Percentiles rank a stretch among this genome's conserved stretches.
These are phyloP conservation scores for Microplitis mediator DNA, from an alignment of 1,140 invertebrate genomes.

Conservation along the genomic window DNA sequence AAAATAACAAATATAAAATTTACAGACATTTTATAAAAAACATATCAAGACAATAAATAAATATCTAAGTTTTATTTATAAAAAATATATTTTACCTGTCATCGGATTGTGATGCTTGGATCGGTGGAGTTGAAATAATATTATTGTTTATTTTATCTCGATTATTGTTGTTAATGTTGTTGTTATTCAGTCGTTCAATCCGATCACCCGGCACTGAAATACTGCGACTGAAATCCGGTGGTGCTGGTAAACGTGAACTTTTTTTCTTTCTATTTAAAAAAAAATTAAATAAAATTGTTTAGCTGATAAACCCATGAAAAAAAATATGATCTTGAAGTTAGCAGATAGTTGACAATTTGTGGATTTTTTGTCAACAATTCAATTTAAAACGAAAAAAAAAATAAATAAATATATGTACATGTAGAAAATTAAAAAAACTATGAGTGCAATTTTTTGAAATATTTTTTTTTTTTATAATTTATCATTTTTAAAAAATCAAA, in stretches of 20 bases:
- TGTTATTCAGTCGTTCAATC: constrained; percentile 45
- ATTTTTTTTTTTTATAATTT: too few species aligned
- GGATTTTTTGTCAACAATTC: too few species aligned
- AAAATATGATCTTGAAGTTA: too few species aligned
- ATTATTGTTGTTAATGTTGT: constrained; percentile 41
- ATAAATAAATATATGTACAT: too few species aligned
- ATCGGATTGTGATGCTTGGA: constrained; percentile 51
- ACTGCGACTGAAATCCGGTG: constrained; percentile 80
- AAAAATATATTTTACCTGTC: constrained; percentile 48
- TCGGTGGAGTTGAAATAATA: constrained; percentile 35
- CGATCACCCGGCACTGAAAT: constrained; percentile 84
- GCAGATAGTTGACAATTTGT: too few species aligned
- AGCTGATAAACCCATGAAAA: too few species aligned
- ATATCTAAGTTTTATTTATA: background rate
- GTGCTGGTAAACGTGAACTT: constrained; percentile 63
- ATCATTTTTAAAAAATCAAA: too few species aligned
- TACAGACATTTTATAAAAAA: background rate
- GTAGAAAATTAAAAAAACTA: too few species aligned
- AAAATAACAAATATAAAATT: background rate
- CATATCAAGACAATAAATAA: background rate
- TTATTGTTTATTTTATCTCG: constrained; percentile 51
- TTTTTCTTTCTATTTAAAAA: constrained; percentile 69
- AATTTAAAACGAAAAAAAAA: too few species aligned
- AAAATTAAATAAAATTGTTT: background rate
- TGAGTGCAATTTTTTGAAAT: too few species aligned